Evolutionary conservation across 2,113 vertebrate species (phyloP).

Genomic region (Lamprologus tigripictilis): DNA sequence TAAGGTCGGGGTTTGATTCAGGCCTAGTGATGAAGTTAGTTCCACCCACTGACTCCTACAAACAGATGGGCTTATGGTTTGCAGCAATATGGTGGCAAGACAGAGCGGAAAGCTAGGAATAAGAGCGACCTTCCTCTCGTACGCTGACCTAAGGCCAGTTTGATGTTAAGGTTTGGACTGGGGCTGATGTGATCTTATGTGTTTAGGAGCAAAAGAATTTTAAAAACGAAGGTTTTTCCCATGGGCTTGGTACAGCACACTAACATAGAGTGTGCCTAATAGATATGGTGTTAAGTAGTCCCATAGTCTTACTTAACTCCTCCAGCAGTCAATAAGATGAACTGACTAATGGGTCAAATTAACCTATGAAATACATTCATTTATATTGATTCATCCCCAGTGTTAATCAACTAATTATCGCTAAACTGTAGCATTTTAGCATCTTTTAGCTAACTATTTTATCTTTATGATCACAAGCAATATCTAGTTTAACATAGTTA

Average conservation of each 20-base stretch:
- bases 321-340: not conserved
- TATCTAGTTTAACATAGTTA: not conserved
- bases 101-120: not conserved
- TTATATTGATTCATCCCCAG: not conserved
- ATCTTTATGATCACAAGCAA: not conserved
- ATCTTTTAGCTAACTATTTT: not conserved
- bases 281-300: not conserved
- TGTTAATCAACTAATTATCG: not conserved
- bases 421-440: not conserved
- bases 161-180: not conserved
- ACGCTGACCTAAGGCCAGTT: not conserved
- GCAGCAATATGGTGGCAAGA: conserved; percentile 12
- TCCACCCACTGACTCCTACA: conserved; percentile 57
- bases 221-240: not conserved
- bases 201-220: not conserved
- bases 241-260: not conserved
- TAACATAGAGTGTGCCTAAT: not conserved
- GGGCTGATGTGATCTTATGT: not conserved
- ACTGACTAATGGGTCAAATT: not conserved
- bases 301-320: not conserved
- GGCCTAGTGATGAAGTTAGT: conserved; percentile 55
- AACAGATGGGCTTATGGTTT: conserved; percentile 50
- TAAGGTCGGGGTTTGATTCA: conserved; percentile 50
- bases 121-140: not conserved
- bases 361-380: not conserved